phyloP scores from a whole-genome alignment of 1,140 invertebrate species.

The Drosophila leontia region DNA sequence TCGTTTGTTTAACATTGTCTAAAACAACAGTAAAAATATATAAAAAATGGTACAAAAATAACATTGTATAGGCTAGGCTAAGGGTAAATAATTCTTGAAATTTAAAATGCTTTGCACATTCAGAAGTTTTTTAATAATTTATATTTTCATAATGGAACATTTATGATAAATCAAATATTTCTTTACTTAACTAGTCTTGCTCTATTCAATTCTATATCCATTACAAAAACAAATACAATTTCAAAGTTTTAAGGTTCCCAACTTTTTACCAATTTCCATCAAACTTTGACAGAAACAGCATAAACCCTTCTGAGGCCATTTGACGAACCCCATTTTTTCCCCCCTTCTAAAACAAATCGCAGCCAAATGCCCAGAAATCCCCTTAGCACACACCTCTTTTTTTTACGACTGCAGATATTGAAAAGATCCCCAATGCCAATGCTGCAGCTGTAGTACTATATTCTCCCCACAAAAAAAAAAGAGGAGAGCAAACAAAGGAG shows the following conservation, averaged over 20 bases:
- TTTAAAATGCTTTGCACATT: background rate
- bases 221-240: background rate
- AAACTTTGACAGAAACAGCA: no score
- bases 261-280: no score
- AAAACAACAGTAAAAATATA: conserved; percentile 33
- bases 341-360: no score
- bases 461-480: conserved; percentile 1
- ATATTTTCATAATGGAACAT: background rate
- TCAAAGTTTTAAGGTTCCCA: background rate
- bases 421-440: conserved; percentile 34
- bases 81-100: conserved; percentile 5
- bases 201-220: background rate
- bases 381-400: no score
- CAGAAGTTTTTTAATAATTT: background rate
- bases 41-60: no score
- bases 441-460: conserved; percentile 26
- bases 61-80: no score
- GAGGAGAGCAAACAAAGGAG: conserved; percentile 39
- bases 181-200: background rate
- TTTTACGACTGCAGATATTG: conserved; percentile 26
- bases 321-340: no score
- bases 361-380: no score
- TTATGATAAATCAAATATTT: background rate
- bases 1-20: conserved; percentile 73
- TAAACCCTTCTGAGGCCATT: no score